These are phyloP conservation scores for Acropora tenuis DNA, from an alignment of 64 coral and sea anemone species.

Conservation along the genomic window DNA sequence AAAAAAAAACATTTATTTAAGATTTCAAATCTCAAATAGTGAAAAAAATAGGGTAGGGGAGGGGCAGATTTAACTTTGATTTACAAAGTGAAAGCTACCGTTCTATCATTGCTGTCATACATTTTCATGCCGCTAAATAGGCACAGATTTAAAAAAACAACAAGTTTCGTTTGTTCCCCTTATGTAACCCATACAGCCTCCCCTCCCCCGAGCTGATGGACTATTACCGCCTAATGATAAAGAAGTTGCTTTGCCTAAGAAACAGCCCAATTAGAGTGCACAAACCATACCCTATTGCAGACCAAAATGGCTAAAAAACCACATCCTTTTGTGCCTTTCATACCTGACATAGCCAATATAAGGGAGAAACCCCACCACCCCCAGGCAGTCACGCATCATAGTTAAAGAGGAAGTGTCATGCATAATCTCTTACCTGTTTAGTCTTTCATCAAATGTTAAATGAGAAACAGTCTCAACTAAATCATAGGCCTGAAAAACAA, in stretches of 20 bases:
- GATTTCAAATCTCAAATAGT: not conserved
- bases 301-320: too few relatives aligned
- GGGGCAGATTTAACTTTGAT: not conserved
- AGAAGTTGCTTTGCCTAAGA: too few relatives aligned
- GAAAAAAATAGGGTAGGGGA: not conserved
- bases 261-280: too few relatives aligned
- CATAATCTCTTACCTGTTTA: constrained; percentile 57
- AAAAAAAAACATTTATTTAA: not conserved
- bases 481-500: constrained; percentile 79
- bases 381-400: too few relatives aligned
- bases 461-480: constrained; percentile 52
- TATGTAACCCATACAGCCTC: not conserved
- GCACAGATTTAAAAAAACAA: not conserved
- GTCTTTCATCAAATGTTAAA: constrained; percentile 77
- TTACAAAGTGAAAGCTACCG: not conserved
- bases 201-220: not conserved
- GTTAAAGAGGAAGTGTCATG: too few relatives aligned
- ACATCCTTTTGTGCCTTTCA: too few relatives aligned
- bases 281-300: too few relatives aligned
- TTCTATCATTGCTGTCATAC: not conserved
- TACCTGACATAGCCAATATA: too few relatives aligned
- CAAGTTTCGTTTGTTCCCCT: constrained; percentile 22
- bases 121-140: not conserved
- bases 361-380: too few relatives aligned
- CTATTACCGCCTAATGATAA: not conserved